A percentile compares a stretch with the other conserved stretches of the same genome.
phyloP scores from a whole-genome alignment of 92 coral and sea anemone species.

The Zoanthus sociatus region DNA sequence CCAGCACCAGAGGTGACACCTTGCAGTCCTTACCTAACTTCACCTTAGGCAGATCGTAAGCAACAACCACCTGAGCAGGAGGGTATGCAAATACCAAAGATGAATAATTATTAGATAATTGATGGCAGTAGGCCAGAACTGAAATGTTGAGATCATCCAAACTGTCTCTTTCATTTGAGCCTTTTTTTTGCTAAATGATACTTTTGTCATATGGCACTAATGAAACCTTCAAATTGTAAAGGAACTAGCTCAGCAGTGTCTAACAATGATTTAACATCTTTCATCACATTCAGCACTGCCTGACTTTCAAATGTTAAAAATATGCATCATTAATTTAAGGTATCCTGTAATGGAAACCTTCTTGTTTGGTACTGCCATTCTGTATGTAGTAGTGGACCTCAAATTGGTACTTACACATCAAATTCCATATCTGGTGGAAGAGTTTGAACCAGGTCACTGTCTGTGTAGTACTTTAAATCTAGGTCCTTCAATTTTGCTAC shows the following conservation, averaged over 20 bases:
- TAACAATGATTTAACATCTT: conserved; percentile 23
- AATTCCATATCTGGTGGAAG: conserved; percentile 81
- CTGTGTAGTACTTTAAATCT: conserved; percentile 70
- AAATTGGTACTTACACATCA: conserved; percentile 74
- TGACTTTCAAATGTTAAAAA: conserved; percentile 18
- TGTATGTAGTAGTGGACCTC: not conserved
- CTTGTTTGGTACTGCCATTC: no score
- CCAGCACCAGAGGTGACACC: not conserved
- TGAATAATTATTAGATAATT: no score
- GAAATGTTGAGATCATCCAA: no score
- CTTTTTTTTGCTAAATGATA: no score
- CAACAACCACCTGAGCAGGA: no score
- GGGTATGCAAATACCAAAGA: no score
- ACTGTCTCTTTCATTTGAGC: no score
- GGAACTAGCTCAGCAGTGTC: conserved; percentile 7
- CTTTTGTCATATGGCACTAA: no score
- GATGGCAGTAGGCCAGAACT: no score
- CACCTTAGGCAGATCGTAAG: not conserved
- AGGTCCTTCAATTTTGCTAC: conserved; percentile 74
- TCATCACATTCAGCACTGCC: conserved; percentile 20
- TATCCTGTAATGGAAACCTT: no score
- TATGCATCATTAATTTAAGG: not conserved
- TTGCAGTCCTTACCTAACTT: not conserved
- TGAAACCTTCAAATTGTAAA: no score
- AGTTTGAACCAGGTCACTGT: conserved; percentile 79